Base-by-base conservation (phyloP, 2,113 vertebrate species). In the Elanoides forficatus region DNA sequence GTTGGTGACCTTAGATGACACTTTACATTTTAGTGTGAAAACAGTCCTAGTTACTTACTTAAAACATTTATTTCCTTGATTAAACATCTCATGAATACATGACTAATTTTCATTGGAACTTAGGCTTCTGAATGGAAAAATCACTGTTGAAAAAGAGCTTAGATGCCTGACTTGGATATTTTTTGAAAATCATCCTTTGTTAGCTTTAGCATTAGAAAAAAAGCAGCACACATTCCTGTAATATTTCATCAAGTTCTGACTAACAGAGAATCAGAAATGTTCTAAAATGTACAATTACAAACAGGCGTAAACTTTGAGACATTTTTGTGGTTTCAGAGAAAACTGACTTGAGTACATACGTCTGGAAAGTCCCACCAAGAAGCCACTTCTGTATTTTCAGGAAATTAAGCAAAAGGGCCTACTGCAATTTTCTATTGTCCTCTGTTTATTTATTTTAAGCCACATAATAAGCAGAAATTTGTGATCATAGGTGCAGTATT, bases 381-480 rank as follows among this genome's bases (percentile, higher is more conserved):
- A 96, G 93, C 74, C 89, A 96, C 96, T 96, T 96, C 94, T 96
- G 89, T 93, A 86, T 97, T 97, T 96, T 94, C 94, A 96, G 96
- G 91, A 97, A 96, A 95, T 88, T 62, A 94, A 55, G 50, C 42
- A 85, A 92, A 97, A 96, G 36, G 22, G 3, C 48, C 53, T 91
- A 47, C 45, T 95, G 91, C 45, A 80, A 40, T 80, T 91, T 94
- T 87, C 42, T 88, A 43, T 91, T 96, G 42, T 95, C 22, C 36
- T 67, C 52, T 86, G 52, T 88, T 95, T 96, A 12, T 94, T 93
- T 92, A 65, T 92, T 96, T 94, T 80, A 92, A 95, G 43, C 45
- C 81, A 87, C 70, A 85, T 72, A 87, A 87, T 47, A 93, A 93
- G 58, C 34, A 90, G 78, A 89, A 81, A 85, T 52, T 87, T 91